Evolutionary conservation across 2,888 invertebrate species (phyloP).

Genomic region (Synergus itoensis): DNA sequence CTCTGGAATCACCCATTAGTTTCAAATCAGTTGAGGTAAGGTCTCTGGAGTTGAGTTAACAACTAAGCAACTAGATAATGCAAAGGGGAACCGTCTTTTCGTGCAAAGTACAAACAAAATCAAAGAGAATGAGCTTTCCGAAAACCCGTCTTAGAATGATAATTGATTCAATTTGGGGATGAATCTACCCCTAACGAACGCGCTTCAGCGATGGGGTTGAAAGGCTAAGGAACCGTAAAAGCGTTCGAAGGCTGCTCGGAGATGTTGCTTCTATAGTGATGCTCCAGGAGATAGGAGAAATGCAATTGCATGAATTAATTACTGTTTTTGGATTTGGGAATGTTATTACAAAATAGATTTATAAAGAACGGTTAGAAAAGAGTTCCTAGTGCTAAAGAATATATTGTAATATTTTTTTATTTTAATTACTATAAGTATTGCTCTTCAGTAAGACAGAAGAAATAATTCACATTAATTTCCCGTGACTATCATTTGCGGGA

Average conservation of each 20-base stretch:
- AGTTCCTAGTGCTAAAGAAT: too few species aligned
- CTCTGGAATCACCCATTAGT: background rate
- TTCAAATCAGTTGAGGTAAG: background rate
- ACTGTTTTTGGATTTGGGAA: background rate
- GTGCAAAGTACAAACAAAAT: conserved; percentile 34
- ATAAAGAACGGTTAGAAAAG: background rate
- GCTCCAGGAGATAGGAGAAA: conserved; percentile 43
- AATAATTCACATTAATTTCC: conserved; percentile 46
- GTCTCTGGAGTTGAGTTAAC: conserved; percentile 16
- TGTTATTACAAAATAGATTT: background rate
- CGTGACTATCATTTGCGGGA: conserved; percentile 53
- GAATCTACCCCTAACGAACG: conserved; percentile 76
- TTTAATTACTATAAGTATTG: background rate
- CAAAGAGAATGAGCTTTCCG: conserved; percentile 61
- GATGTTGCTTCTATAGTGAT: conserved; percentile 34
- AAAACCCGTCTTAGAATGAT: conserved; percentile 75
- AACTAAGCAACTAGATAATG: conserved; percentile 33
- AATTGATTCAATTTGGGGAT: conserved; percentile 77
- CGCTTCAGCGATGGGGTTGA: conserved; percentile 68
- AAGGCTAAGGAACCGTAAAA: conserved; percentile 73
- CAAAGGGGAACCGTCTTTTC: conserved; percentile 25
- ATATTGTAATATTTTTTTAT: background rate
- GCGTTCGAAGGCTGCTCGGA: conserved; percentile 63
- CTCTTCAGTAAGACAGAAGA: too few species aligned
- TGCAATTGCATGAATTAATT: conserved; percentile 42